Evolutionary conservation across 2,797 vertebrate genomes (phyloP).

Genomic region (Sebastes cheni): DNA sequence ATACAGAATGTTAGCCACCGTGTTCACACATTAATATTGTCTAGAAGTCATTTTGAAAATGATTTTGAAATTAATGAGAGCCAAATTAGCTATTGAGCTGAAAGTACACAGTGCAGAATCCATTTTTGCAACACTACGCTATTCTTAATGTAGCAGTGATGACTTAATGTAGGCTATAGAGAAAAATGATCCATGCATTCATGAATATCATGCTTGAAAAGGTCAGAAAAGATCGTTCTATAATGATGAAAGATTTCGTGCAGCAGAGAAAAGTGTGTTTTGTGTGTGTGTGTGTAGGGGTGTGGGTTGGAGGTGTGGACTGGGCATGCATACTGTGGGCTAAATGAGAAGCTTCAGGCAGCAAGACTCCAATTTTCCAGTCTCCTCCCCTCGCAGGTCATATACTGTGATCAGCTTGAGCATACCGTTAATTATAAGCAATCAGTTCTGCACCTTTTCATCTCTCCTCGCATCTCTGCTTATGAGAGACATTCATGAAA

Average conservation of each 20-base stretch:
- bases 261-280: neutral
- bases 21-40: neutral
- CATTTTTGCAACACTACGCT: neutral
- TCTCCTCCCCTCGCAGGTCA: conserved; percentile 33
- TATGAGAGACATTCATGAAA: conserved; percentile 20
- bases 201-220: conserved; percentile 41
- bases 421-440: conserved; percentile 49
- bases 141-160: conserved; percentile 20
- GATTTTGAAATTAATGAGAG: conserved; percentile 15
- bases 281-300: neutral
- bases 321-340: neutral
- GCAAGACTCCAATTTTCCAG: conserved; percentile 30
- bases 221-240: conserved; percentile 45
- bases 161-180: conserved; percentile 37
- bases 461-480: conserved; percentile 4
- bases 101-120: conserved; percentile 10
- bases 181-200: conserved; percentile 36
- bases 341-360: conserved; percentile 48
- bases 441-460: conserved; percentile 33
- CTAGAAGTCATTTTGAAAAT: conserved; percentile 14
- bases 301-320: neutral
- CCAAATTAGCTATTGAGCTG: conserved; percentile 20
- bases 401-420: conserved; percentile 39
- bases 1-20: neutral
- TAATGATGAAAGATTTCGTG: conserved; percentile 40